Evolutionary conservation across 2,797 vertebrate species (phyloP).

Genomic region (Gallinago stenura): DNA sequence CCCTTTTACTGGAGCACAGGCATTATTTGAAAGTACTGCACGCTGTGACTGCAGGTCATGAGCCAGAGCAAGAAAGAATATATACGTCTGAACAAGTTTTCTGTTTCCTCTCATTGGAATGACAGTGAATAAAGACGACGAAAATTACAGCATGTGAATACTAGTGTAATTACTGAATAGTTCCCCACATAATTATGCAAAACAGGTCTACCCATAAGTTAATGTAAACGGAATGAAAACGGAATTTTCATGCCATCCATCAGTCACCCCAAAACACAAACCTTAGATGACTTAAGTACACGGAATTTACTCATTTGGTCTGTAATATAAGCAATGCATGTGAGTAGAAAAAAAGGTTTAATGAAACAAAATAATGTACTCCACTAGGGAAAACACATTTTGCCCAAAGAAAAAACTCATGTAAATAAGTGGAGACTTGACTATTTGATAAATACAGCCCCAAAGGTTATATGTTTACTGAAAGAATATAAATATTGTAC

Average conservation of each 20-base stretch:
- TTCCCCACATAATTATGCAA: slow-evolving; percentile 61
- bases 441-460: slow-evolving; percentile 60
- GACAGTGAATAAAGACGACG: slow-evolving; percentile 46
- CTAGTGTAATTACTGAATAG: slow-evolving; percentile 57
- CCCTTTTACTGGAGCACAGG: not conserved
- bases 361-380: slow-evolving; percentile 58
- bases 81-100: slow-evolving; percentile 5
- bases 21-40: not conserved
- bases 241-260: slow-evolving; percentile 42
- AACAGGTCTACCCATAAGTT: slow-evolving; percentile 54
- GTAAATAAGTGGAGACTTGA: slow-evolving; percentile 61
- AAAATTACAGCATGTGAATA: slow-evolving; percentile 64
- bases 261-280: slow-evolving; percentile 51
- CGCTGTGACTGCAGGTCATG: not conserved
- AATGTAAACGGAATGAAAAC: not conserved
- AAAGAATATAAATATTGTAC: slow-evolving; percentile 54
- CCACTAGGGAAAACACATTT: slow-evolving; percentile 59
- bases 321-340: slow-evolving; percentile 18
- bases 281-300: slow-evolving; percentile 26
- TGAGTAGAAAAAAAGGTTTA: slow-evolving; percentile 52
- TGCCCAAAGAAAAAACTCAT: slow-evolving; percentile 54
- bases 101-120: slow-evolving; percentile 21
- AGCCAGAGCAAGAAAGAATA: slow-evolving; percentile 2
- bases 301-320: slow-evolving; percentile 26
- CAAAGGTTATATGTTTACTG: slow-evolving; percentile 63